These are phyloP conservation scores for Knipowitschia caucasica DNA, from an alignment of 2,797 vertebrate genomes.

Conservation along the genomic window DNA sequence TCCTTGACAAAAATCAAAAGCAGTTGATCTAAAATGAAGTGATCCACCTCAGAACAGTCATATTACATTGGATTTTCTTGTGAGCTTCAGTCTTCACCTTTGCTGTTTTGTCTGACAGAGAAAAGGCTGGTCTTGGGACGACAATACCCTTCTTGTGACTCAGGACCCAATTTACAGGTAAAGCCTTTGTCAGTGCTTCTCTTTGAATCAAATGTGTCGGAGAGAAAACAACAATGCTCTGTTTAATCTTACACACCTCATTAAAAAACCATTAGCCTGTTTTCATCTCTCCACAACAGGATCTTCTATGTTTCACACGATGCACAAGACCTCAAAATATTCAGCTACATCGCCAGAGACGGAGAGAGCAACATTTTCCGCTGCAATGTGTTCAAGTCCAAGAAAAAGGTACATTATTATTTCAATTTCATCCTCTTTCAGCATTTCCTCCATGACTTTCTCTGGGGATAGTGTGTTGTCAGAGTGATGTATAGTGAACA, in stretches of 20 bases:
- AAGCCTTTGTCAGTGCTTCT: not conserved
- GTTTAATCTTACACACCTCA: not conserved
- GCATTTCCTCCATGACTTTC: not conserved
- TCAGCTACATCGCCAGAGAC: slow-evolving; percentile 96
- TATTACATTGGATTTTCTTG: no score
- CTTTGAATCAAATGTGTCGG: not conserved
- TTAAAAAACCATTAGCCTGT: not conserved
- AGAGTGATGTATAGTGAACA: slow-evolving; percentile 16
- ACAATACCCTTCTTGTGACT: slow-evolving; percentile 87
- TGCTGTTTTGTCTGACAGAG: slow-evolving; percentile 75
- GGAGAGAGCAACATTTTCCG: slow-evolving; percentile 91
- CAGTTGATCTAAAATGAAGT: no score
- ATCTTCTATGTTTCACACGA: slow-evolving; percentile 98
- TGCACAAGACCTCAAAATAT: slow-evolving; percentile 97
- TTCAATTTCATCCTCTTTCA: not conserved
- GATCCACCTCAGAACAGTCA: no score
- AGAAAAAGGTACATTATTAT: slow-evolving; percentile 86
- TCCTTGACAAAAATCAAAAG: no score
- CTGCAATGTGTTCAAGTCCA: slow-evolving; percentile 98
- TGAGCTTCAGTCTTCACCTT: not conserved
- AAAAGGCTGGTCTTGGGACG: slow-evolving; percentile 93
- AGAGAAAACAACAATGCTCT: not conserved
- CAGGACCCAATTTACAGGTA: slow-evolving; percentile 98
- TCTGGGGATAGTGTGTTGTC: not conserved
- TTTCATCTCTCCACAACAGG: slow-evolving; percentile 61